Base-by-base conservation (phyloP, 2,888 invertebrate genomes). In the Koerneria pararmatus region DNA sequence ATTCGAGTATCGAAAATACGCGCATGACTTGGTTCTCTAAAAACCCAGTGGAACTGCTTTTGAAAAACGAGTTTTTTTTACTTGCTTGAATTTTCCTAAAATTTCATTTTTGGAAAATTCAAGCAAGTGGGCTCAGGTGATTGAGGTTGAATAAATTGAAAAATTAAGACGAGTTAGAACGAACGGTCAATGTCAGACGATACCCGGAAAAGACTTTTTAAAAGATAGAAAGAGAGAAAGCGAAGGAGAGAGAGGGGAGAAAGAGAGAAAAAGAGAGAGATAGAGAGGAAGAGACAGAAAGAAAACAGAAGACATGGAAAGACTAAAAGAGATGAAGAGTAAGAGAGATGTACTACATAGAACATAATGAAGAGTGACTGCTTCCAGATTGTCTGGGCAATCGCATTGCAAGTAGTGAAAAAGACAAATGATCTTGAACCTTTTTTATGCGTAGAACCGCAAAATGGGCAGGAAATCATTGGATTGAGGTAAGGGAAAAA, bases 291-390 rank as follows among this genome's bases (percentile, higher is more conserved):
- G 46, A 56, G 49, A 31, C 41, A 56, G 46, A 24, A 24, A n/a
- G n/a, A 22, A 41, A 56, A 46, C 34, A 56, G 57, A 57, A 49
- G 31, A 24, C 31, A 35, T 53, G 63, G 29, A 35, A 53, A 54
- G 27, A 41, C 27, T 41, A 35, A 56, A 56, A 64, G 64, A 54
- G 54, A 27, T 29, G 32, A 49, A 49, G 37, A 59, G 37, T 22
- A 24, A 41, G 56, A 41, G 5, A 24, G 35, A n/a, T 8, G 60
- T 24, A 29, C 19, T 24, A 35, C 46, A 15, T 24, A 15, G 19
- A 19, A 34, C 46, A 59, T 22, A 31, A 29, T 15, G 60, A 31
- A 60, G 46, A 29, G 34, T 31, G 54, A 56, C 56, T 15, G 41
- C 8, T 15, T 15, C 41, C 11, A 1, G 22, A 24, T 37, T 11